Evolutionary conservation across 2,113 vertebrate species (phyloP), one percentile per base, ranked within the genome.

Genomic region (Zosterops pallidus): DNA sequence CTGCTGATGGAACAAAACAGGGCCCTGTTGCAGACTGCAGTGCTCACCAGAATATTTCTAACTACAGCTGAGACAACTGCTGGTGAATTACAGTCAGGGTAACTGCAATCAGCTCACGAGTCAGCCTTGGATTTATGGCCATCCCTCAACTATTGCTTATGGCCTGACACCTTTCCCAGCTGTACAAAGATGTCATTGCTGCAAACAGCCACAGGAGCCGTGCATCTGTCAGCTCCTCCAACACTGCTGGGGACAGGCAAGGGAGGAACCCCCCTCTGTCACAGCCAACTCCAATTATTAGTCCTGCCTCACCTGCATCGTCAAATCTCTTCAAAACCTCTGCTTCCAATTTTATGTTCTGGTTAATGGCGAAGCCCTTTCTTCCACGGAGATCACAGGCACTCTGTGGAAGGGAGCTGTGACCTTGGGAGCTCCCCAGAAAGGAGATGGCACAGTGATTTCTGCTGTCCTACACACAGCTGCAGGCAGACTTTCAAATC

Each of bases 321-420:
- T 33, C 50, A 53, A 37, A 52, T 35, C 44, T 63, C 74, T 46
- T 20, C 5, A 7, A 31, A 60, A 72, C 12, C 17, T 39, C 31
- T 56, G 29, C 57, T 90, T 41, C 41, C 26, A 26, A 2, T 68
- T 41, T 6, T 29, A 6, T 12, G 5, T 49, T 23, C 26, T 39
- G 6, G 23, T 76, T 44, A 6, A 52, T 4, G 21, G 35, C 9
- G 12, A 75, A 83, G 23, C 1, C 70, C 31, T 50, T 81, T 29
- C 50, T 75, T 7, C 33, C 11, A 10, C 0, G 3, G 13, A 23
- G 25, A 16, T 44, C 17, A 1, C 1, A 35, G 37, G 25, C 0
- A 0, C 9, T 26, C 46, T 15, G 5, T 8, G 14, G 26, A 62
- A 59, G 18, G 10, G 11, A 71, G 33, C 1, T 1, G 14, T 57